Evolutionary conservation across 2,888 invertebrate genomes (phyloP).

Genomic region (Amblyjoppa fuscipennis): DNA sequence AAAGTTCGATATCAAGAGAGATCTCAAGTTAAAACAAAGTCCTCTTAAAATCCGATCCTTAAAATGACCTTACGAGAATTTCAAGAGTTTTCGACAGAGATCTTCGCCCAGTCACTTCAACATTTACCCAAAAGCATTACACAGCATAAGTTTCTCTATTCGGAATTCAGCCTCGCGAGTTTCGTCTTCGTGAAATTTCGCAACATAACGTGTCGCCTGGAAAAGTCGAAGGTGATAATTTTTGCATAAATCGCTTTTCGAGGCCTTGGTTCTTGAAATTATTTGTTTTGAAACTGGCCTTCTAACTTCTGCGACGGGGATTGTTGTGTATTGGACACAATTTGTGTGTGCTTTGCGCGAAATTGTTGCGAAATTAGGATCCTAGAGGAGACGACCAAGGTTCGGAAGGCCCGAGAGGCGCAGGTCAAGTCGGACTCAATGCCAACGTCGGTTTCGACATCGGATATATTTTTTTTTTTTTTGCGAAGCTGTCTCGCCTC

Average conservation of each 20-base stretch:
- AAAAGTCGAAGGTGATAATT: not conserved
- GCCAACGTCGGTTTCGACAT: conserved; percentile 57
- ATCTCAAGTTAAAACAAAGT: too few relatives aligned
- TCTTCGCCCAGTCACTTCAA: not conserved
- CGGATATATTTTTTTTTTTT: conserved; percentile 8
- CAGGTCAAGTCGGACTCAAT: conserved; percentile 68
- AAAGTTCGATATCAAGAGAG: too few relatives aligned
- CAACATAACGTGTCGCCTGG: not conserved
- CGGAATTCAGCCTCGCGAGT: not conserved
- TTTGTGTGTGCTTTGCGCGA: not conserved
- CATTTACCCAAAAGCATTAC: not conserved
- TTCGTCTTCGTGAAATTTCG: conserved; percentile 14
- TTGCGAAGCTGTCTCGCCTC: not conserved
- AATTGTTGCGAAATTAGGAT: conserved; percentile 60
- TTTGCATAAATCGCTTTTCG: conserved; percentile 20
- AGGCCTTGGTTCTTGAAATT: not conserved
- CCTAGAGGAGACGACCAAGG: conserved; percentile 48
- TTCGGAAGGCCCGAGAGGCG: conserved; percentile 55
- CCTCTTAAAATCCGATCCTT: too few relatives aligned
- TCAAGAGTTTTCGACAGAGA: not conserved
- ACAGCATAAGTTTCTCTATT: not conserved
- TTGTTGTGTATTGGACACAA: conserved; percentile 4
- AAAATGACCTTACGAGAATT: conserved; percentile 1
- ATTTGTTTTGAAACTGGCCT: conserved; percentile 42
- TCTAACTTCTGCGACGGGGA: conserved; percentile 9